Evolutionary conservation across 2,888 invertebrate species (phyloP), one percentile per base, ranked within the genome.

Genomic region (Cheilosia impressa): DNA sequence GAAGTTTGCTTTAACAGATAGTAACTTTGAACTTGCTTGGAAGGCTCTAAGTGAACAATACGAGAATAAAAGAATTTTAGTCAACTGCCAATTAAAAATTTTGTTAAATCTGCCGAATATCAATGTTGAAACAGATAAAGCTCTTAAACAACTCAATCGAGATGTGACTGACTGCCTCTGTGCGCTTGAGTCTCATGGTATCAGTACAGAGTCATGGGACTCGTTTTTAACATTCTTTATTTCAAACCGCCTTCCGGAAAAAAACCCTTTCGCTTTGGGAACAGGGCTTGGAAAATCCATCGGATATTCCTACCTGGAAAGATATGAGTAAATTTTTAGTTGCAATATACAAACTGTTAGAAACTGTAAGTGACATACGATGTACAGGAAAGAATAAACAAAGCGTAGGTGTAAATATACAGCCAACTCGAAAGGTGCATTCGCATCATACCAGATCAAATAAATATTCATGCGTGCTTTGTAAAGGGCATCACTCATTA

Each of bases 221-320:
- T 34, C 34, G 10, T 34, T 34, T 10, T 34, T 34, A 34, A 34
- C 34, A 10, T 34, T 34, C 10, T 10, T 34, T 34, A 2, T 34
- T 34, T 34, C 34, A 34, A 34, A 10, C 34, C 34, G 34, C 9
- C 10, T 34, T 34, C 34, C 47, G 3, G 22, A 52, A n/a, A 34
- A n/a, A 55, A 55, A 27, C 17, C 3, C n/a, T 31, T 34, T 43
- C 43, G 43, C 9, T 10, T 57, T 24, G 34, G 38, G 57, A 57
- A 27, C 27, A 53, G 5, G 15, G 5, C 15, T 24, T 53, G 13
- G 53, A 53, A 22, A 13, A 53, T 2, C 34, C 22, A 13, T n/a
- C 72, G 5, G 62, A 62, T 6, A 72, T 72, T 31, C 53, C 43
- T 3, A 72, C 52, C 6, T 72, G 62, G 72, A 53, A 52, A n/a